A percentile compares a stretch with the other conserved stretches of the same genome.
phyloP scores from a whole-genome alignment of 2,797 vertebrate species.

The Merluccius polli region DNA sequence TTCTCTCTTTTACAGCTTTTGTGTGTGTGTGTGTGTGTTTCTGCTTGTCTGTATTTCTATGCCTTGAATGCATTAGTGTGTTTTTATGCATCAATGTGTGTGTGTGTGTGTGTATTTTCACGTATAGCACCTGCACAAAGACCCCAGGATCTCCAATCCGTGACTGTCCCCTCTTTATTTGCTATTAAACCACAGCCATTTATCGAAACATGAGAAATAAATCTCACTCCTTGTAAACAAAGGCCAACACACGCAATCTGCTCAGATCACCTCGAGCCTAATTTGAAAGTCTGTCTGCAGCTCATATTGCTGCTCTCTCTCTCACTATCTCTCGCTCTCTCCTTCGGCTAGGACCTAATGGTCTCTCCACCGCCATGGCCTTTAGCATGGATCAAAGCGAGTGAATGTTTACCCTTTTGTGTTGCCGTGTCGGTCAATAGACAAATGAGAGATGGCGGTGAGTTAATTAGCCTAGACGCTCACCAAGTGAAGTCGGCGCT shows the following conservation, averaged over 20 bases:
- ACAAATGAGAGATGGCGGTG: background rate
- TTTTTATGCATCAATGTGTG: background rate
- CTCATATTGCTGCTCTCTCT: background rate
- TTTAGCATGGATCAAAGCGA: conserved; percentile 35
- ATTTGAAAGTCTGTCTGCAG: background rate
- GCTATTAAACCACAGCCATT: conserved; percentile 18
- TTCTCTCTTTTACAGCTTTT: conserved; percentile 12
- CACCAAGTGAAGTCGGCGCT: background rate
- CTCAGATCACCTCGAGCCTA: background rate
- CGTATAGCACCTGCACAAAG: conserved; percentile 8
- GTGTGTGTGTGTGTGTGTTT: conserved; percentile 25
- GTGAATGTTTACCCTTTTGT: background rate
- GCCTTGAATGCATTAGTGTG: background rate
- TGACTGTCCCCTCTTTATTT: conserved; percentile 30
- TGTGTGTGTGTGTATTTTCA: background rate
- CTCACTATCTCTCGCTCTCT: background rate
- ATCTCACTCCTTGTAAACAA: background rate
- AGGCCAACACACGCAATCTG: background rate
- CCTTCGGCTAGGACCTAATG: background rate
- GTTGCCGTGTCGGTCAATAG: background rate
- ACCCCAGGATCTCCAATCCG: conserved; percentile 20
- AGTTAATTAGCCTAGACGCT: background rate
- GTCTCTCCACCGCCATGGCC: conserved; percentile 19
- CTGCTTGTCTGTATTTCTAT: no score
- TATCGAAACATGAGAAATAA: conserved; percentile 8